Evolutionary conservation across 2,797 vertebrate species (phyloP).

Genomic region (Ceryle rudis): DNA sequence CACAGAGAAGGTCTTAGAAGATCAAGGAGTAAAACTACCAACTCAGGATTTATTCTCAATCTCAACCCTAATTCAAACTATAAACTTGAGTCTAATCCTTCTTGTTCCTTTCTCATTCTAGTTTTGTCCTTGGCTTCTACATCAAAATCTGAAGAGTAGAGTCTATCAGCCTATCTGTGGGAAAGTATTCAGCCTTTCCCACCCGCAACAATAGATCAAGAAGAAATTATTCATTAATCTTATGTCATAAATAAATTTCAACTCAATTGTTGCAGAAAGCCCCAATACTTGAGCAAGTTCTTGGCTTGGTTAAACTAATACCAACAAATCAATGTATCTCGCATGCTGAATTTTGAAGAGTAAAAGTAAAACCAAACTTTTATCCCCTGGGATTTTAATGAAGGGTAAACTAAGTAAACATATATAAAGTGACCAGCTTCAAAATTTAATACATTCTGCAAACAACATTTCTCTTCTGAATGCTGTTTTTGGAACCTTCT

Average conservation of each 20-base stretch:
- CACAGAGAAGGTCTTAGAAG: background rate
- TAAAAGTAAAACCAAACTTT: background rate
- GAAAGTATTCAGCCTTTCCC: background rate
- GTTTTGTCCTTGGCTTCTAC: background rate
- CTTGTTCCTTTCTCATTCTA: background rate
- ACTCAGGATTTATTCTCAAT: background rate
- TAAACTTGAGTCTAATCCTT: background rate
- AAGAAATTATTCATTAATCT: slow-evolving; percentile 26
- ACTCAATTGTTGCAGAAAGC: background rate
- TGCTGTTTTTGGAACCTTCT: background rate
- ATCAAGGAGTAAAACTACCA: background rate
- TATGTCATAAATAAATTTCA: slow-evolving; percentile 13
- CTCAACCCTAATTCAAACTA: background rate
- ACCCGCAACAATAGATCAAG: background rate
- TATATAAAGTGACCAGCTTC: background rate
- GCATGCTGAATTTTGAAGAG: background rate
- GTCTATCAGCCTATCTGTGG: background rate
- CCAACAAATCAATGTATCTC: background rate
- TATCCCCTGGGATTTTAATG: background rate
- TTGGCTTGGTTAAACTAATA: background rate
- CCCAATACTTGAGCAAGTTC: background rate
- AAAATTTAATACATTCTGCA: background rate
- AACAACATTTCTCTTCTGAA: background rate
- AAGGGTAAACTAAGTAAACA: background rate
- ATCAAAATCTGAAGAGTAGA: background rate